These are phyloP conservation scores for Hephaestus fuliginosus DNA, from an alignment of 2,797 vertebrate species.

Conservation along the genomic window DNA sequence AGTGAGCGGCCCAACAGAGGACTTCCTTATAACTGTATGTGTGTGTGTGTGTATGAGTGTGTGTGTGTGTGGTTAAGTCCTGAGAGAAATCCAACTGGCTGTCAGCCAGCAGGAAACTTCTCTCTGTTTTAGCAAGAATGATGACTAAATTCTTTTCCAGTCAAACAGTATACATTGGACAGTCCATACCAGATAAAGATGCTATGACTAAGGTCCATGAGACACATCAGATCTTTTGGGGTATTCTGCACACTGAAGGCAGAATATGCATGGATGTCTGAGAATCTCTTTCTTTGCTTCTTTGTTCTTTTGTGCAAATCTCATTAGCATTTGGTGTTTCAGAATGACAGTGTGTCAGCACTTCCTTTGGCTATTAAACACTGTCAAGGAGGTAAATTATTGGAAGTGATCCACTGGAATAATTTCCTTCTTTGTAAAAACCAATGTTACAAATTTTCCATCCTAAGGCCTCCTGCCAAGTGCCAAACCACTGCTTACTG, in stretches of 20 bases:
- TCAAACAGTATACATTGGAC: slow-evolving; percentile 32
- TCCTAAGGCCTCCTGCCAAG: slow-evolving; percentile 16
- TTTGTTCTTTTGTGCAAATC: slow-evolving; percentile 12
- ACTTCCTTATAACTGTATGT: slow-evolving; percentile 61
- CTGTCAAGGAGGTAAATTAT: slow-evolving; percentile 30
- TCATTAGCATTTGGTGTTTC: not conserved
- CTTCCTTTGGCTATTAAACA: slow-evolving; percentile 21
- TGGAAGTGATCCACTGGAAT: slow-evolving; percentile 15
- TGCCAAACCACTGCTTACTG: slow-evolving; percentile 37
- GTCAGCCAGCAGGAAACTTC: slow-evolving; percentile 65
- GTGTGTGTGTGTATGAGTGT: slow-evolving; percentile 32
- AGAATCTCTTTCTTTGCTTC: not conserved
- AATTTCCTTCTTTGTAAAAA: slow-evolving; percentile 45
- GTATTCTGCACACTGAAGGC: not conserved
- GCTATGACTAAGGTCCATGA: no score
- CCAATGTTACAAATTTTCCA: slow-evolving; percentile 32
- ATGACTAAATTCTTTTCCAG: slow-evolving; percentile 64
- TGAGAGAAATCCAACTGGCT: slow-evolving; percentile 62
- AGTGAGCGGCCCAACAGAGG: slow-evolving; percentile 57
- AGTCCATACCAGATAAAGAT: slow-evolving; percentile 30
- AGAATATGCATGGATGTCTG: not conserved
- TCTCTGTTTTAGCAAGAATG: slow-evolving; percentile 63
- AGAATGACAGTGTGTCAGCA: slow-evolving; percentile 14
- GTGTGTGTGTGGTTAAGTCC: slow-evolving; percentile 47
- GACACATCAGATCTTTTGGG: not conserved